A percentile compares a stretch with the other conserved stretches of the same genome.
Evolutionary conservation across 2,797 vertebrate species (phyloP).

Genomic region (Ctenochaetus hawaiiensis): DNA sequence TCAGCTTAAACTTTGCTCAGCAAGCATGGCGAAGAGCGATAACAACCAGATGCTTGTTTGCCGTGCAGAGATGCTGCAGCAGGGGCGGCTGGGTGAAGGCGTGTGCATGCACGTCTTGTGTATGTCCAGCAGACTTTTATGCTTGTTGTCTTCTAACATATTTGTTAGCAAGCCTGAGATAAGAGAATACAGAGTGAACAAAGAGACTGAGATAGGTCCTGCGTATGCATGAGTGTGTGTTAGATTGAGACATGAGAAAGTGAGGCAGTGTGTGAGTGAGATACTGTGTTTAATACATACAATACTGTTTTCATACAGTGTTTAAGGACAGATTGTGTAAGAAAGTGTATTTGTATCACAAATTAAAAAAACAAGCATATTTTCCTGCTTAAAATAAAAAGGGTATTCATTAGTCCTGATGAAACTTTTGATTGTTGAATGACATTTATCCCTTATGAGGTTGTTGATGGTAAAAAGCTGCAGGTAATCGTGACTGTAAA

Average conservation of each 20-base stretch:
- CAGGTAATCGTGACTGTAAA: too few species aligned
- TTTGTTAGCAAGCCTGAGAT: conserved; percentile 68
- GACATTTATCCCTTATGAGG: too few species aligned
- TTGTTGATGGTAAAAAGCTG: too few species aligned
- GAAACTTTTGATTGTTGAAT: not conserved
- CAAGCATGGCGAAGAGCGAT: conserved; percentile 83
- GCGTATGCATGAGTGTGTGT: conserved; percentile 37
- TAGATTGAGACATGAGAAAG: conserved; percentile 24
- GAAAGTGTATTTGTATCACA: not conserved
- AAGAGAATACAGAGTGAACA: conserved; percentile 61
- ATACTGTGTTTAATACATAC: too few species aligned
- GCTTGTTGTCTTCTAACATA: conserved; percentile 59
- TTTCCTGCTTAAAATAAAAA: not conserved
- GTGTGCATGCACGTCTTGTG: conserved; percentile 47
- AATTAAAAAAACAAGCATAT: not conserved
- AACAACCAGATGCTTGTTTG: conserved; percentile 84
- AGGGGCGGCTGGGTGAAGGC: conserved; percentile 60
- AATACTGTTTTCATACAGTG: conserved; percentile 12
- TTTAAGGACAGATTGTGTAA: not conserved
- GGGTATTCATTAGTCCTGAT: not conserved
- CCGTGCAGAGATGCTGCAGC: conserved; percentile 73
- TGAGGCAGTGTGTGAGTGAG: conserved; percentile 12
- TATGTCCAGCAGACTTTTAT: conserved; percentile 48
- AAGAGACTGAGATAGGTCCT: conserved; percentile 36
- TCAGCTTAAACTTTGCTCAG: conserved; percentile 90